Percentiles rank a stretch among this genome's conserved stretches.
These are phyloP conservation scores for Raphicerus campestris DNA, from an alignment of 2,113 vertebrate species.

Conservation along the genomic window DNA sequence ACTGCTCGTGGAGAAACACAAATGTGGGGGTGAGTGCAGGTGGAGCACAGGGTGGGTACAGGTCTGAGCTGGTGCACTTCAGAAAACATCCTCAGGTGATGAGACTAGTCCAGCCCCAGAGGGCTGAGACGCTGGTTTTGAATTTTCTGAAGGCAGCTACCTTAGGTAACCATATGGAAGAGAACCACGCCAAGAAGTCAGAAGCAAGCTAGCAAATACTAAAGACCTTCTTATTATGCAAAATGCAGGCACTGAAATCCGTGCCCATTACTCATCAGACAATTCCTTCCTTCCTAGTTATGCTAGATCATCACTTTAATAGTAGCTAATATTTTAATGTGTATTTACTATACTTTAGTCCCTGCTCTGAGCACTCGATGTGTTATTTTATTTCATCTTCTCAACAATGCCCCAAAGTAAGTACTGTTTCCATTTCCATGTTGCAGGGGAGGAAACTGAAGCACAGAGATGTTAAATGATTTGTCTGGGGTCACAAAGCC, in stretches of 20 bases:
- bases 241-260: not conserved
- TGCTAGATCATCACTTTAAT: not conserved
- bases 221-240: not conserved
- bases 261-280: not conserved
- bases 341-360: not conserved
- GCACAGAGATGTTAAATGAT: not conserved
- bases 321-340: not conserved
- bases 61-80: not conserved
- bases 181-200: not conserved
- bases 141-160: not conserved
- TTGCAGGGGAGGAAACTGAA: not conserved
- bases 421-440: not conserved
- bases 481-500: not conserved
- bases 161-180: not conserved
- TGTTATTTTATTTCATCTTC: not conserved
- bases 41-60: accelerated
- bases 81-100: not conserved
- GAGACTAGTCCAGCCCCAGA: not conserved
- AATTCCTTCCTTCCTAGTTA: not conserved
- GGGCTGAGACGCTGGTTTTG: not conserved
- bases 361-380: not conserved
- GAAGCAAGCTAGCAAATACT: not conserved
- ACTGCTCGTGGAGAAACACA: not conserved
- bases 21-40: not conserved
- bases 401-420: not conserved